These are phyloP conservation scores for Channa striata DNA, from an alignment of 2,797 vertebrate species.

Conservation along the genomic window DNA sequence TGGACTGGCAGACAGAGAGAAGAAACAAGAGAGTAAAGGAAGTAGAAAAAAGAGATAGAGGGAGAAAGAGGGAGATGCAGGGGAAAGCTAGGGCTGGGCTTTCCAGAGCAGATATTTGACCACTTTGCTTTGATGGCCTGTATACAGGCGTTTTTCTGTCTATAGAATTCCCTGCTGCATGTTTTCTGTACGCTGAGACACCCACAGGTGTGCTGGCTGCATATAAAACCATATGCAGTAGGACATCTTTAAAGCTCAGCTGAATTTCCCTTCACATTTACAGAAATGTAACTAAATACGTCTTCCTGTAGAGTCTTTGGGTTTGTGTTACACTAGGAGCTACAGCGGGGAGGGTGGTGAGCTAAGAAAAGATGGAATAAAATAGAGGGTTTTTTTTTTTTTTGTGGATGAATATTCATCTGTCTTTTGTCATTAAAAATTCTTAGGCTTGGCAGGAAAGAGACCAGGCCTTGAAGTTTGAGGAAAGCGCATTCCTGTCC, in stretches of 20 bases:
- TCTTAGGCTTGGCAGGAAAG: not conserved
- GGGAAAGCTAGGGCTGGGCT: slow-evolving; percentile 36
- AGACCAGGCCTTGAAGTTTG: slow-evolving; percentile 17
- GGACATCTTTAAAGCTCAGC: slow-evolving; percentile 56
- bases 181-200: slow-evolving; percentile 60
- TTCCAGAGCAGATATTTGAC: slow-evolving; percentile 64
- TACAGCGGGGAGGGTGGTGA: slow-evolving; percentile 31
- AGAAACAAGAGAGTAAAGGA: slow-evolving; percentile 32
- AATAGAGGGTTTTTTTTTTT: slow-evolving; percentile 28
- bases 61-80: slow-evolving; percentile 10
- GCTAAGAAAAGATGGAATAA: not conserved
- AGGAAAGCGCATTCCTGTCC: not conserved
- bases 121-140: slow-evolving; percentile 67
- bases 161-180: slow-evolving; percentile 54
- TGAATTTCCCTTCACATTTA: slow-evolving; percentile 60
- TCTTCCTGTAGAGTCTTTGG: slow-evolving; percentile 38
- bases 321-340: slow-evolving; percentile 38
- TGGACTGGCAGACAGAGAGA: slow-evolving; percentile 47
- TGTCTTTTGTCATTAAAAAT: slow-evolving; percentile 19
- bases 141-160: slow-evolving; percentile 48
- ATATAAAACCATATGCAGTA: slow-evolving; percentile 47
- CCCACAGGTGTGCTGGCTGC: slow-evolving; percentile 61
- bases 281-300: slow-evolving; percentile 53
- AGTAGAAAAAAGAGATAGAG: slow-evolving; percentile 9
- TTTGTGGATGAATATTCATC: slow-evolving; percentile 26